Base-by-base conservation (phyloP, 2,888 invertebrate species). In the Parapristionchus giblindavisi region DNA sequence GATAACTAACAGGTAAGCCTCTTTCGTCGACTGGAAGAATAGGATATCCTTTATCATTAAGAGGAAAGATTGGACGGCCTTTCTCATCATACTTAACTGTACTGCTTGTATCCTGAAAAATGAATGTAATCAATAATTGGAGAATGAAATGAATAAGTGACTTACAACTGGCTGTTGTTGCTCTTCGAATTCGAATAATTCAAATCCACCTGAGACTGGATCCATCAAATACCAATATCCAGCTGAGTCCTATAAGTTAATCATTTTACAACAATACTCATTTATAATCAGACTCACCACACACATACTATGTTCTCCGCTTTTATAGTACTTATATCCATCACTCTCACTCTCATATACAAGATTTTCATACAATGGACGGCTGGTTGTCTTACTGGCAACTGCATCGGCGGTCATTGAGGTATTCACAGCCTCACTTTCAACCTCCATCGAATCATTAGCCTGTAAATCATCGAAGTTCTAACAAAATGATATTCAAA, bases 151-250 rank as follows among this genome's bases (percentile, higher is more conserved):
- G 60, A 60, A 34, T 60, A 14, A 21, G 36, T 60, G 8, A 36
- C n/a, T 34, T 8, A 52, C 52, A 17, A 36, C 34, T 17, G 52
- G 5, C 34, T 48, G 27, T 17, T 68, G 52, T 17, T 34, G 34
- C 52, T 68, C 68, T 6, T 51, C 11, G 5, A 24, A 72, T 3
- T 58, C 72, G 38, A 40, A 72, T 43, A 72, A n/a, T 32, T 73
- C 73, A 36, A 60, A 73, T 1, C 40, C 17, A 21, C 70, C 70
- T 8, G 70, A 34, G 11, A 48, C 56, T 6, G 54, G 48, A 21
- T 71, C 70, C 70, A 71, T 71, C 34, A 73, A 27, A 36, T 73
- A 73, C 73, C 73, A 73, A 29, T 73, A 73, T 3, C 73, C 73
- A 3, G 48, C 73, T 1, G 6, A 40, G 36, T 73, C 73, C 73